Conservation (phyloP, 2,797 vertebrate genomes). For the Sus cebifrons region DNA sequence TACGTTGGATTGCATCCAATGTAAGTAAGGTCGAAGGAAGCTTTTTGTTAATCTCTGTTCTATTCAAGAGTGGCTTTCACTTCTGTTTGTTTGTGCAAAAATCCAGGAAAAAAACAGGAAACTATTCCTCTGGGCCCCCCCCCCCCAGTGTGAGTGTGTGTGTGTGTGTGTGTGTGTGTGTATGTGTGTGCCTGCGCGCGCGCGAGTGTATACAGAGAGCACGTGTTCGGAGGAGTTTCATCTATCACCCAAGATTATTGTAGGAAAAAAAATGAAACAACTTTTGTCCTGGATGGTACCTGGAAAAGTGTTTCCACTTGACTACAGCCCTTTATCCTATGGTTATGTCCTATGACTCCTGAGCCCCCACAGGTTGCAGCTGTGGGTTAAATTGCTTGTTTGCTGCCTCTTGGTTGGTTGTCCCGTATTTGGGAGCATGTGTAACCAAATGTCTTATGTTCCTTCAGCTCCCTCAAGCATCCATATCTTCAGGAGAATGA, state of each 20-base stretch:
- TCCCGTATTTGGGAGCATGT: not conserved
- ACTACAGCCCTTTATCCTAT: not conserved
- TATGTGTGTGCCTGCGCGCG: not conserved
- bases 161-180: not conserved
- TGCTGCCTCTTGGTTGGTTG: not conserved
- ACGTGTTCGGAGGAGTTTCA: not conserved
- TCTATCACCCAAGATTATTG: not conserved
- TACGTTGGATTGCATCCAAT: not conserved
- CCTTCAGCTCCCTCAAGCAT: not conserved
- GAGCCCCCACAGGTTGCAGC: not conserved
- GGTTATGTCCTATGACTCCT: not conserved
- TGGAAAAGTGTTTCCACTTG: not conserved
- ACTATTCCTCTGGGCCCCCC: not conserved
- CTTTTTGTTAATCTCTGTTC: not conserved
- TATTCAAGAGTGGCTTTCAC: not conserved
- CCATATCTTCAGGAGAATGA: not conserved
- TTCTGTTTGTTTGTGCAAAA: not conserved
- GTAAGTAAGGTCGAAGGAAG: not conserved
- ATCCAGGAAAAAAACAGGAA: not conserved
- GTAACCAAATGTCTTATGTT: not conserved
- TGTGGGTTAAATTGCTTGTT: not conserved
- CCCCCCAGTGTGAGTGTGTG: not conserved
- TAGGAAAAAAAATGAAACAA: not conserved
- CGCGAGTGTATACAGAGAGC: no score
- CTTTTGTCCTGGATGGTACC: not conserved